Conservation (phyloP, 2,888 invertebrate species). For the Zhengitettix transpicula region DNA sequence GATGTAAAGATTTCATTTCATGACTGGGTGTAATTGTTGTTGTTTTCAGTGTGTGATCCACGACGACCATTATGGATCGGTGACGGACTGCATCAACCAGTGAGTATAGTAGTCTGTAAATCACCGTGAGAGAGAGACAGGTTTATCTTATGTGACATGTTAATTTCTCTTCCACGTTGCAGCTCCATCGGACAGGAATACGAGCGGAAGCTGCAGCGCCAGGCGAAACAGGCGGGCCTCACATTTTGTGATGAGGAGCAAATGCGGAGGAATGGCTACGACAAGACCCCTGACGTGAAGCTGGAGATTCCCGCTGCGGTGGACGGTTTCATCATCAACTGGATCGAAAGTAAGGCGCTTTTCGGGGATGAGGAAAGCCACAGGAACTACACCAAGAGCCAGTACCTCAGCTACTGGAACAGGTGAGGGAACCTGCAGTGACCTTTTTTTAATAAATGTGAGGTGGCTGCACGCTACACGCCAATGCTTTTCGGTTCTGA, state of each 20-base stretch:
- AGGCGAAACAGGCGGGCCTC: conserved; percentile 39
- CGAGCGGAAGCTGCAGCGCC: conserved; percentile 54
- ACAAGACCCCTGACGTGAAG: conserved; percentile 90
- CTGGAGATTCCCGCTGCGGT: conserved; percentile 75
- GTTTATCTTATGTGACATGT: too few species aligned
- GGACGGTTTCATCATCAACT: conserved; percentile 72
- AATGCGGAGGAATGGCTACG: conserved; percentile 66
- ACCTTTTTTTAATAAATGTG: background rate
- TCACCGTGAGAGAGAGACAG: too few species aligned
- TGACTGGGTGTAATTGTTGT: too few species aligned
- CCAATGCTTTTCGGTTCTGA: background rate
- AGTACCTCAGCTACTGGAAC: conserved; percentile 80
- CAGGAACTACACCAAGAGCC: conserved; percentile 62
- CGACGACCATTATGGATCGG: conserved; percentile 72
- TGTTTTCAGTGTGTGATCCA: conserved; percentile 59
- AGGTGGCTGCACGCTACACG: too few species aligned
- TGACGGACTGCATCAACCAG: conserved; percentile 63
- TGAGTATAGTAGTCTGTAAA: too few species aligned
- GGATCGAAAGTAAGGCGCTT: conserved; percentile 94
- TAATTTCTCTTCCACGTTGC: too few species aligned
- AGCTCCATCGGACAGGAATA: conserved; percentile 73
- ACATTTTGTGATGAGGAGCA: conserved; percentile 60
- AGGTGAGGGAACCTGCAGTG: conserved; percentile 31
- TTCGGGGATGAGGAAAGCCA: conserved; percentile 78
- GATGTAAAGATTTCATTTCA: too few species aligned